phyloP scores from a whole-genome alignment of 2,888 invertebrate genomes.

The Volucella inanis region DNA sequence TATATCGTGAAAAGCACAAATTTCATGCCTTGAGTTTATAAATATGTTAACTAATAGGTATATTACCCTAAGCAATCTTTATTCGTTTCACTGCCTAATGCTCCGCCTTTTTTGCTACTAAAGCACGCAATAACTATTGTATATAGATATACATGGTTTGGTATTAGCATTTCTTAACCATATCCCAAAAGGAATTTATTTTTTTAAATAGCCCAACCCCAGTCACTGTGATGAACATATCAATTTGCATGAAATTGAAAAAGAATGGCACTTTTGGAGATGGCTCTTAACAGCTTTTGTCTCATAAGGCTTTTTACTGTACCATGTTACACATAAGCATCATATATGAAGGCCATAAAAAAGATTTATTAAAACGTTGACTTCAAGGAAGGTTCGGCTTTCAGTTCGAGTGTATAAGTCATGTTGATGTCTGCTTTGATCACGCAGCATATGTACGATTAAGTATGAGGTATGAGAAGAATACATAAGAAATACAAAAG shows the following conservation, averaged over 20 bases:
- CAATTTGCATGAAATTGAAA: constrained; percentile 68
- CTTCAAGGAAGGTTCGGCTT: constrained; percentile 25
- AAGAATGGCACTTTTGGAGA: constrained; percentile 41
- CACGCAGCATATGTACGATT: constrained; percentile 8
- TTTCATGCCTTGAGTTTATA: constrained; percentile 44
- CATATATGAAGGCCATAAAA: constrained; percentile 56
- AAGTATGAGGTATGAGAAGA: background rate
- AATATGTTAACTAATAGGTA: constrained; percentile 52
- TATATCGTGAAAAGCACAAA: constrained; percentile 20
- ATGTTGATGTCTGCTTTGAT: constrained; percentile 21
- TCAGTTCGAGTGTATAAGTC: constrained; percentile 27
- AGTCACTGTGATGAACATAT: constrained; percentile 64
- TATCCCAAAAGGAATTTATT: constrained; percentile 42
- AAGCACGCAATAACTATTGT: constrained; percentile 57
- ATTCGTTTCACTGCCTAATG: constrained; percentile 12
- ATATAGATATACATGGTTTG: constrained; percentile 44
- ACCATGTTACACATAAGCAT: constrained; percentile 24
- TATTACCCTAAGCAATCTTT: constrained; percentile 37
- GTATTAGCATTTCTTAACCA: constrained; percentile 59
- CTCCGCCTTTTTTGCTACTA: constrained; percentile 16
- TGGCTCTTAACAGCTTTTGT: constrained; percentile 36
- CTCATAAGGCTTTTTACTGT: constrained; percentile 8
- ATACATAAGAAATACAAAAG: background rate
- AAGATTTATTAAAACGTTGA: constrained; percentile 50
- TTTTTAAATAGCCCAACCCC: constrained; percentile 56